These are phyloP conservation scores for Microtus richardsoni DNA, from an alignment of 2,113 vertebrate genomes.

Conservation along the genomic window DNA sequence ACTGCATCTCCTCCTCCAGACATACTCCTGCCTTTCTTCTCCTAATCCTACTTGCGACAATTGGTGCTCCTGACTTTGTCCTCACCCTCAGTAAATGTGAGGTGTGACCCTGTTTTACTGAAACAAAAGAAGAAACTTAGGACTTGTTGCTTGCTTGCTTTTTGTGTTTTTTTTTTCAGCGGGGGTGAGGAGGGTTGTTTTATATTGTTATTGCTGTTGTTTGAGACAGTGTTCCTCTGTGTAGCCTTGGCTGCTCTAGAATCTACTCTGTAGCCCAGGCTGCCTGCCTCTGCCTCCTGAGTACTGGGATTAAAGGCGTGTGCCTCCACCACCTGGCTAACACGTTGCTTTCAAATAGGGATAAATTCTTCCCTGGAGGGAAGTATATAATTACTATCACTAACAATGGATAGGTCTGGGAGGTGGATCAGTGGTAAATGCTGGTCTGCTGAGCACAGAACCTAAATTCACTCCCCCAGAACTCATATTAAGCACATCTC, in stretches of 20 bases:
- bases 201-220: not conserved
- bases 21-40: not conserved
- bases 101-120: not conserved
- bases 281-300: not conserved
- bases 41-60: not conserved
- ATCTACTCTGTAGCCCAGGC: not conserved
- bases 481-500: not conserved
- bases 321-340: not conserved
- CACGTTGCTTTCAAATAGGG: not conserved
- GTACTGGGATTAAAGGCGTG: not conserved
- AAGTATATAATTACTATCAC: not conserved
- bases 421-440: not conserved
- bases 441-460: not conserved
- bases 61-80: not conserved
- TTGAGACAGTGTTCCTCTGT: not conserved
- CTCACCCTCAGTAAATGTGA: not conserved
- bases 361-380: not conserved
- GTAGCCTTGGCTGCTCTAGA: not conserved
- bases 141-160: not conserved
- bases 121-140: slow-evolving; percentile 2
- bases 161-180: not conserved
- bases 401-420: not conserved
- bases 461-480: not conserved
- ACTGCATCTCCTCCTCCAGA: not conserved
- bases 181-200: too few species aligned